Evolutionary conservation across 2,797 vertebrate species (phyloP).

Genomic region (Oreortyx pictus): DNA sequence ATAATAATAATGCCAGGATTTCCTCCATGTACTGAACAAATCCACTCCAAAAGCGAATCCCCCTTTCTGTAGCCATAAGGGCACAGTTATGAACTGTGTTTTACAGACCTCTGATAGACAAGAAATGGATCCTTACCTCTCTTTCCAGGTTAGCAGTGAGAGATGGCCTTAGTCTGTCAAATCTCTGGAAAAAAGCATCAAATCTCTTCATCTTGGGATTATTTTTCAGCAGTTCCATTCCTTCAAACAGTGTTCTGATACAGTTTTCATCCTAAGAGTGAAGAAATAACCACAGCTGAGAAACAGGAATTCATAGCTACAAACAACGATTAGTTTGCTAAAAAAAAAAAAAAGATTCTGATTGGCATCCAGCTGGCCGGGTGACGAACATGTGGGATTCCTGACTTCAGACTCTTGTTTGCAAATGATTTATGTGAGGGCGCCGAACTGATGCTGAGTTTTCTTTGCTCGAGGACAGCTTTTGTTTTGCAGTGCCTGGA

Average conservation of each 20-base stretch:
- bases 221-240: slow-evolving; percentile 55
- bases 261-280: slow-evolving; percentile 36
- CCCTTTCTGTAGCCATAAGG: background rate
- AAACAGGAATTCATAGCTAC: background rate
- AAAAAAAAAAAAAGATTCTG: background rate
- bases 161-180: slow-evolving; percentile 61
- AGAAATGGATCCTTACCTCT: background rate
- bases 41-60: background rate
- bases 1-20: background rate
- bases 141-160: background rate
- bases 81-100: fast-evolving
- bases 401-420: fast-evolving
- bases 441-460: no score
- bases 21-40: background rate
- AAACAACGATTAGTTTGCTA: background rate
- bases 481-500: background rate
- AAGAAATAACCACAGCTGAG: background rate
- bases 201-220: background rate
- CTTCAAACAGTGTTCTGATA: slow-evolving; percentile 57
- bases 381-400: background rate
- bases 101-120: background rate
- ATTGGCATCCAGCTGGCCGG: background rate
- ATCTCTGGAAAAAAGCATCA: slow-evolving; percentile 53
- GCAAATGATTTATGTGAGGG: fast-evolving
- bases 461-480: background rate